Evolutionary conservation across 2,888 invertebrate genomes (phyloP).

Genomic region (Drosophila kanekoi): DNA sequence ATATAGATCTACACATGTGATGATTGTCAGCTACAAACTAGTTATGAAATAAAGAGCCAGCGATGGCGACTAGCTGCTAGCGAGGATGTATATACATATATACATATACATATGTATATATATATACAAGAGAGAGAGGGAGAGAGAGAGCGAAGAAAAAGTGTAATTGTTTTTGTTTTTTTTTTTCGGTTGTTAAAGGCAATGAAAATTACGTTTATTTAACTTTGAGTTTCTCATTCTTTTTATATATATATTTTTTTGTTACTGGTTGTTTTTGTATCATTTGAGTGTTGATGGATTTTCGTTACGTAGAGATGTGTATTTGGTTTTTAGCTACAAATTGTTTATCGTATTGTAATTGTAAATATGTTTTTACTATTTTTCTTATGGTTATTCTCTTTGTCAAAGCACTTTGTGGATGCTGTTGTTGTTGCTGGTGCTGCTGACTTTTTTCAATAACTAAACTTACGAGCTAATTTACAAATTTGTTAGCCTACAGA

Average conservation of each 20-base stretch:
- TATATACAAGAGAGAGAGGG: slow-evolving; percentile 9
- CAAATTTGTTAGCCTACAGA: slow-evolving; percentile 60
- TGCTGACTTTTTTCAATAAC: slow-evolving; percentile 27
- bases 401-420: slow-evolving; percentile 29
- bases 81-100: slow-evolving; percentile 14
- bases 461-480: slow-evolving; percentile 59
- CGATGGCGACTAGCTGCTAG: slow-evolving; percentile 28
- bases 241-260: slow-evolving; percentile 5
- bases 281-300: slow-evolving; percentile 12
- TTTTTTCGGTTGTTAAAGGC: slow-evolving; percentile 45
- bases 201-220: slow-evolving; percentile 63
- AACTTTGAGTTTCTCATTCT: slow-evolving; percentile 39
- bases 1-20: slow-evolving; percentile 30
- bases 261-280: slow-evolving; percentile 20
- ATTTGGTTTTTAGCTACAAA: slow-evolving; percentile 34
- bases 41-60: slow-evolving; percentile 48
- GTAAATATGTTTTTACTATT: slow-evolving; percentile 20
- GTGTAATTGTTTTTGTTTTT: slow-evolving; percentile 41
- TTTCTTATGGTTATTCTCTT: slow-evolving; percentile 23
- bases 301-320: slow-evolving; percentile 20
- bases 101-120: not conserved
- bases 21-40: slow-evolving; percentile 37
- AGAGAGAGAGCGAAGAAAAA: slow-evolving; percentile 45
- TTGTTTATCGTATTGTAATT: slow-evolving; percentile 30
- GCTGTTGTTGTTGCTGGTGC: slow-evolving; percentile 14